Base-by-base conservation (phyloP, 1,140 invertebrate genomes). In the Pseudomyrmex gracilis region DNA sequence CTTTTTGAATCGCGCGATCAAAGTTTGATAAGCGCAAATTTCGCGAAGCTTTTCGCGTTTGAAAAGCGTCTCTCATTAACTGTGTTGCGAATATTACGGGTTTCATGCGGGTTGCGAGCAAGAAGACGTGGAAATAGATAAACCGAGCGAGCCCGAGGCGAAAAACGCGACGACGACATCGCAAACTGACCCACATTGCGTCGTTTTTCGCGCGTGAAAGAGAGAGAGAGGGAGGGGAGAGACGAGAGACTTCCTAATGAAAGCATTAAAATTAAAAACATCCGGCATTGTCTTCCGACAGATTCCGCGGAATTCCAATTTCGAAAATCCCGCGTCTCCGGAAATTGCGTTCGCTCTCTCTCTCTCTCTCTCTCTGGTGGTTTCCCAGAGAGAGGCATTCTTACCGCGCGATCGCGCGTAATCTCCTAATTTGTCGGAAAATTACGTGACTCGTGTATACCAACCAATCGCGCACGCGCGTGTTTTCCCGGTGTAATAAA, bases 191-290 rank as follows among this genome's bases (percentile, higher is more conserved):
- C 87, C 64, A 86, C 55, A 87, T 88, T 34, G 34, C 34, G 34
- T 34, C 34, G 34, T 34, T 34, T 60, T 67, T n/a, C 71, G 20
- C 17, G 45, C 76, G 34, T 20, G 49, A 76, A 58, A 80, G 73
- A 43, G 55, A 22, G 43, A 24, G 1, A 24, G 2, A 24, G 24
- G 4, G 24, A 24, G 24, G 24, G 4, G 24, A 34, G 34, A 34
- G 34, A 34, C 34, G 34, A 34, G 0, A 34, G 5, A 34, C 34
- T 53, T 15, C 58, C 57, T 87, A 89, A 92, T 86, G 91, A 91
- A 89, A 86, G 85, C 82, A 86, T 90, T 87, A 89, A 92, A 92
- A 90, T 89, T 90, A 85, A 88, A 89, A 89, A 84, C 51, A 58
- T 66, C 64, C 55, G 12, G 57, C 73, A 73, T 78, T 60, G 55